A percentile compares a stretch with the other conserved stretches of the same genome.
Evolutionary conservation across 2,113 vertebrate species (phyloP).

Genomic region (Centrocercus urophasianus): DNA sequence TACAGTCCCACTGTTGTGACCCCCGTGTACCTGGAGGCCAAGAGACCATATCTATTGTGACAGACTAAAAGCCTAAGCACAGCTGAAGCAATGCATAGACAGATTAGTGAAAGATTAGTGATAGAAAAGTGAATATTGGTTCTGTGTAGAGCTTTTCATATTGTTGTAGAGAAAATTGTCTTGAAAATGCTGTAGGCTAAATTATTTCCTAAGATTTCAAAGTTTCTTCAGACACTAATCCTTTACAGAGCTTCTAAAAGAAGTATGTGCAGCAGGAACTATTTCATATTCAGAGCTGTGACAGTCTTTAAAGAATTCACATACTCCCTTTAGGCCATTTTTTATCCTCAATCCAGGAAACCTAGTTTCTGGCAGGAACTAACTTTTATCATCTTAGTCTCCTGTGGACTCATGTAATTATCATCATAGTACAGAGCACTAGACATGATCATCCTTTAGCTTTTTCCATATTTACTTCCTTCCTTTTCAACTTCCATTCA

Average conservation of each 20-base stretch:
- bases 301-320: slow-evolving; percentile 33
- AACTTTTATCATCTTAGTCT: slow-evolving; percentile 31
- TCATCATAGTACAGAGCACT: background rate
- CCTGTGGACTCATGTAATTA: background rate
- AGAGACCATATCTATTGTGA: background rate
- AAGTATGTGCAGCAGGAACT: background rate
- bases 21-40: background rate
- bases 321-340: background rate
- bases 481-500: background rate
- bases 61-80: background rate
- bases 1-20: background rate
- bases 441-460: background rate
- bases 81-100: background rate
- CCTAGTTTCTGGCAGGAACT: slow-evolving; percentile 8
- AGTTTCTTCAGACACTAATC: background rate
- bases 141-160: background rate
- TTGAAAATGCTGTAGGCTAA: background rate
- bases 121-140: background rate
- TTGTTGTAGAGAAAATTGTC: background rate
- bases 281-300: slow-evolving; percentile 30
- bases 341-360: slow-evolving; percentile 24
- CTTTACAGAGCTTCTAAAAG: background rate
- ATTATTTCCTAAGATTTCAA: background rate
- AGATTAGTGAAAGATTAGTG: background rate
- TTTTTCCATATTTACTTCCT: slow-evolving; percentile 3